Evolutionary conservation across 1,140 invertebrate species (phyloP).

Genomic region (Tyrophagus putrescentiae): DNA sequence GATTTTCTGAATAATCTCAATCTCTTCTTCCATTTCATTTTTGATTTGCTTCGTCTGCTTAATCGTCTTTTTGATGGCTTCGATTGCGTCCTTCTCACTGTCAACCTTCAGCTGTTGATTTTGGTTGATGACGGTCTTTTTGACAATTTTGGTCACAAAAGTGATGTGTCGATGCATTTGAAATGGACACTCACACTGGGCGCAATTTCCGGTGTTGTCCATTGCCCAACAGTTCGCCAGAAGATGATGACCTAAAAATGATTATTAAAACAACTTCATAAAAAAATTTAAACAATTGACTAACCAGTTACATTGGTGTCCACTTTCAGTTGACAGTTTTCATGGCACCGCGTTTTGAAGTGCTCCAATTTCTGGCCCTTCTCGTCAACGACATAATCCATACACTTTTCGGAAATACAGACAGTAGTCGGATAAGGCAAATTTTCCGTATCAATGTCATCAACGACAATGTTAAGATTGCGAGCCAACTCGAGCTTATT

Average conservation of each 20-base stretch:
- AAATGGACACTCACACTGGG: background rate
- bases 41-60: background rate
- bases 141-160: background rate
- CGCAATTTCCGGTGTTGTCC: background rate
- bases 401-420: constrained; percentile 4
- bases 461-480: background rate
- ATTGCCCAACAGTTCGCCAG: background rate
- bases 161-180: background rate
- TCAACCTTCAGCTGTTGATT: background rate
- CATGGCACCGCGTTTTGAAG: too few species aligned
- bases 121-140: background rate
- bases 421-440: background rate
- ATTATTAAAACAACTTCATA: too few species aligned
- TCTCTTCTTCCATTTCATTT: background rate
- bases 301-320: background rate
- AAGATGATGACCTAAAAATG: background rate
- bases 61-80: background rate
- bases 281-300: background rate
- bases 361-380: background rate
- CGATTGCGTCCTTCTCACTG: background rate
- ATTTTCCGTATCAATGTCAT: background rate
- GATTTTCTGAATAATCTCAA: background rate
- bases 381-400: background rate
- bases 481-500: background rate
- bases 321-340: background rate